Conservation (phyloP, 2,888 invertebrate species). For the Rosalia funebris region DNA sequence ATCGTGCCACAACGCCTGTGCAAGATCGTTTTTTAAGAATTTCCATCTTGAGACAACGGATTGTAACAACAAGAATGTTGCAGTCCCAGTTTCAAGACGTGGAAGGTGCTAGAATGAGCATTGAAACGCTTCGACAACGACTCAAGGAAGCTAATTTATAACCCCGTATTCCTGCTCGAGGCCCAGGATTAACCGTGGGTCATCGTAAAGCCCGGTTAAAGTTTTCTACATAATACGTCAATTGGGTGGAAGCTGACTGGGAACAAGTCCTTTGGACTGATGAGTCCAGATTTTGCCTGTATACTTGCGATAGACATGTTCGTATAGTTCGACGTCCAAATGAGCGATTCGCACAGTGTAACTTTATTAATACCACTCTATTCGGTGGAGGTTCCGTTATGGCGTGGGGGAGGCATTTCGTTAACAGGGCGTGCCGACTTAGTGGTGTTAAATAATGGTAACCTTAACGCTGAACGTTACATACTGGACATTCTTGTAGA, state of each 20-base stretch:
- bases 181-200: constrained; percentile 1
- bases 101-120: constrained; percentile 11
- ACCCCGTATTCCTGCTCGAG: no score
- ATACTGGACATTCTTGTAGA: constrained; percentile 23
- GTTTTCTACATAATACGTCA: constrained; percentile 21
- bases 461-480: constrained; percentile 22
- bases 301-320: constrained; percentile 24
- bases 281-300: constrained; percentile 32
- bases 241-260: constrained; percentile 28
- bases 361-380: constrained; percentile 23
- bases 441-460: constrained; percentile 21
- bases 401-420: constrained; percentile 34
- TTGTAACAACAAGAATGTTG: constrained; percentile 17
- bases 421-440: constrained; percentile 19
- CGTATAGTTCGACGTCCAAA: constrained; percentile 22
- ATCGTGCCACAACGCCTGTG: constrained; percentile 22
- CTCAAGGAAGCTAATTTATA: no score
- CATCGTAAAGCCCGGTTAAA: not conserved
- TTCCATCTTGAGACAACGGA: constrained; percentile 12
- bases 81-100: constrained; percentile 19
- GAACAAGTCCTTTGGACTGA: constrained; percentile 29
- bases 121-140: no score
- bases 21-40: constrained; percentile 23
- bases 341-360: constrained; percentile 31
- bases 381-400: constrained; percentile 27